Base-by-base conservation (phyloP, 2,888 invertebrate genomes). In the Pterobdella sp. region DNA sequence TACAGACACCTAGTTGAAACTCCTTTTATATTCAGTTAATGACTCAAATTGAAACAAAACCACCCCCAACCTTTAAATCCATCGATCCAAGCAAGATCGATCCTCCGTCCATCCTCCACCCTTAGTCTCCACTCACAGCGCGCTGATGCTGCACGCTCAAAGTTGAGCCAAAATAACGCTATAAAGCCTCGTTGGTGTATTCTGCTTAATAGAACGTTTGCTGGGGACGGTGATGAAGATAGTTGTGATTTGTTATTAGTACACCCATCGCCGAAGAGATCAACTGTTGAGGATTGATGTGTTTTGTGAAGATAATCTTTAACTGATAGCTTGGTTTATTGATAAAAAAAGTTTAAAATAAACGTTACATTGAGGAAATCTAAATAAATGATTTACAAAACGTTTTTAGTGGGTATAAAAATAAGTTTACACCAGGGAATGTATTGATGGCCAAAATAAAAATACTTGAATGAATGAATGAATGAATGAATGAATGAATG, bases 41-140 rank as follows among this genome's bases (percentile, higher is more conserved):
- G n/a, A 56, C 60, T 56, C 26, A n/a, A 4, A 56, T 22, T 3
- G 3, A 4, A 4, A 18, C 60, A 14, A 4, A 42, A 14, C 18
- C 42, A 42, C 42, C 42, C 42, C 7, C 42, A 22, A 56, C 60
- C 60, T 56, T 56, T 56, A 26, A 26, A 56, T 4, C n/a, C 60
- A 56, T 56, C 60, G n/a, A 56, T 56, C 60, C 60, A 56, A 4
- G 60, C n/a, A 22, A 56, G n/a, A 4, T 71, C 71, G 14, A 71
- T 71, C 63, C 71, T 71, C 37, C 71, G 56, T 7, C 71, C 71
- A 36, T 63, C 63, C 52, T 63, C 36, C 0, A 71, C 71, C 52
- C 29, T 71, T 42, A 71, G 10, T 63, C 7, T 63, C 71, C 71
- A 71, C n/a, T 52, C 35, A 56, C 71, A 71, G 7, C 29, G n/a